Evolutionary conservation across 2,113 vertebrate species (phyloP).

Genomic region (Austrofundulus limnaeus): DNA sequence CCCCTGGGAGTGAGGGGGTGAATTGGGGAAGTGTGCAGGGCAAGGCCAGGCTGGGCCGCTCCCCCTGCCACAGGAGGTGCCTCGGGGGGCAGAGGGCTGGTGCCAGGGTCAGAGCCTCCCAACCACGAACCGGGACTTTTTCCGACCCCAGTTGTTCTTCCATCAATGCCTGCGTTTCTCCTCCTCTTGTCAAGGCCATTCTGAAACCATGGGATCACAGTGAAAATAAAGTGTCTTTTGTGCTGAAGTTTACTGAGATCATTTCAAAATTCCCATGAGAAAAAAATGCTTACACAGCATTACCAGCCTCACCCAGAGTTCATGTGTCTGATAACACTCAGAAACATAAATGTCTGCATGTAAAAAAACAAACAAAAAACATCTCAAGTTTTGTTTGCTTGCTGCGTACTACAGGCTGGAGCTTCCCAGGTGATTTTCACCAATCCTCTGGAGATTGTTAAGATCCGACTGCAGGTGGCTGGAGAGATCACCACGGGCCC

Average conservation of each 20-base stretch:
- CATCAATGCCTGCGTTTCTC: slow-evolving; percentile 80
- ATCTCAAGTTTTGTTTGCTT: slow-evolving; percentile 5
- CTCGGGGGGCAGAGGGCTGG: slow-evolving; percentile 85
- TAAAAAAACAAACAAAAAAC: neutral
- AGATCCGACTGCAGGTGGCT: slow-evolving; percentile 97
- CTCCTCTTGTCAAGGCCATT: slow-evolving; percentile 63
- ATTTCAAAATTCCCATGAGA: slow-evolving; percentile 60
- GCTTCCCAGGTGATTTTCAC: slow-evolving; percentile 98
- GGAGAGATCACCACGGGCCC: slow-evolving; percentile 97
- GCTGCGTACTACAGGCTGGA: slow-evolving; percentile 84
- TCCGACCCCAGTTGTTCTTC: slow-evolving; percentile 80
- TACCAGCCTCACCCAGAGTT: slow-evolving; percentile 47
- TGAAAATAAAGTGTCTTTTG: slow-evolving; percentile 61
- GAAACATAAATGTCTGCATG: slow-evolving; percentile 5
- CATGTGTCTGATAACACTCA: slow-evolving; percentile 33
- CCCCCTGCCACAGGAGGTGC: slow-evolving; percentile 79
- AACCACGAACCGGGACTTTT: slow-evolving; percentile 73
- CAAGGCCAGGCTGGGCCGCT: slow-evolving; percentile 70
- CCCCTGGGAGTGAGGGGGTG: slow-evolving; percentile 67
- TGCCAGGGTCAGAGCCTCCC: slow-evolving; percentile 81
- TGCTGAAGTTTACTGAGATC: slow-evolving; percentile 69
- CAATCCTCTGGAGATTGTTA: slow-evolving; percentile 98
- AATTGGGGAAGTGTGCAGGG: slow-evolving; percentile 75
- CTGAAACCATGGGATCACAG: slow-evolving; percentile 46
- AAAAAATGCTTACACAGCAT: slow-evolving; percentile 72